Conservation (phyloP, 2,888 invertebrate species). For the Gastrophysa polygoni region DNA sequence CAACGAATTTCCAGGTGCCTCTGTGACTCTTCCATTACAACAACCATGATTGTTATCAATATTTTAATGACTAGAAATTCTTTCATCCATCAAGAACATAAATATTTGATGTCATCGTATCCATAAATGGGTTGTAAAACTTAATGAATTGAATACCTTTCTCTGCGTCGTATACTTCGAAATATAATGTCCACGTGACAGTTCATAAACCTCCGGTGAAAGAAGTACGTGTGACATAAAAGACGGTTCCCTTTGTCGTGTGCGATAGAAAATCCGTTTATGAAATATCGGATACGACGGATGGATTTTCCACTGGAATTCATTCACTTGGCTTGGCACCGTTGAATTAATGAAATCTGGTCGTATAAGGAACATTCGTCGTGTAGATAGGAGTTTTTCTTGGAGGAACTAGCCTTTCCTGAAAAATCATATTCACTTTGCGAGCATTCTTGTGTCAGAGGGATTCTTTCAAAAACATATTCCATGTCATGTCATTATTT, state of each 20-base stretch:
- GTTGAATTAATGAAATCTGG: too few relatives aligned
- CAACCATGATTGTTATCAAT: not conserved
- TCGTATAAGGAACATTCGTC: too few relatives aligned
- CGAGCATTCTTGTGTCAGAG: too few relatives aligned
- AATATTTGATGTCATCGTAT: not conserved
- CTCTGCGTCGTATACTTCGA: not conserved
- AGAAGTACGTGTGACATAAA: not conserved
- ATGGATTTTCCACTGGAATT: not conserved
- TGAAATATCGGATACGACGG: not conserved
- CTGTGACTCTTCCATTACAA: too few relatives aligned
- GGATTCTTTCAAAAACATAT: too few relatives aligned
- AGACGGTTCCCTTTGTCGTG: not conserved
- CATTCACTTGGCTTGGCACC: too few relatives aligned
- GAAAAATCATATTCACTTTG: too few relatives aligned
- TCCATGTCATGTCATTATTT: too few relatives aligned
- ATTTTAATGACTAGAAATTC: not conserved
- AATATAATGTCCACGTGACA: not conserved
- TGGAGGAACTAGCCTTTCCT: too few relatives aligned
- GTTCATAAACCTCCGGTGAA: not conserved
- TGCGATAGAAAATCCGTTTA: not conserved
- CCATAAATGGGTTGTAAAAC: not conserved
- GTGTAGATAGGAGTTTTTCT: too few relatives aligned
- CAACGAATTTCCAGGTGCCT: too few relatives aligned
- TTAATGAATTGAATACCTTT: constrained; percentile 1
- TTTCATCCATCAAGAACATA: not conserved